Evolutionary conservation across 2,113 vertebrate species (phyloP).

Genomic region (Neomonachus schauinslandi): DNA sequence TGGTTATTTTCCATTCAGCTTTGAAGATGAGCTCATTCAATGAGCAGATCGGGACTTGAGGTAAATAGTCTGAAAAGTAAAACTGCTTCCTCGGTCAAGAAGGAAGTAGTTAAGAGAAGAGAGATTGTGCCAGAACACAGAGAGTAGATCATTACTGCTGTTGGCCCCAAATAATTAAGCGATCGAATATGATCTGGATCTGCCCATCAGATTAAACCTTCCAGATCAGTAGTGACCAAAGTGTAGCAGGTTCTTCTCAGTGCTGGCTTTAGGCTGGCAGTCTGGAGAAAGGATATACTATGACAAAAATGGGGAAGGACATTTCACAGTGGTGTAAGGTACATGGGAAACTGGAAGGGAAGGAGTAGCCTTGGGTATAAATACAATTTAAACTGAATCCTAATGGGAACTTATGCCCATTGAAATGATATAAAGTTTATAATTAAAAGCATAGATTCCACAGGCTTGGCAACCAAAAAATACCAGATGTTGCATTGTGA

Average conservation of each 20-base stretch:
- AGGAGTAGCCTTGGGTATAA: background rate
- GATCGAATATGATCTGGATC: background rate
- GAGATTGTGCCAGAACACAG: background rate
- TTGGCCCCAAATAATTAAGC: background rate
- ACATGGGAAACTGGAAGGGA: background rate
- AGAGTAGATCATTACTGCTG: background rate
- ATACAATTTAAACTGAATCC: background rate
- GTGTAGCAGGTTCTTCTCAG: background rate
- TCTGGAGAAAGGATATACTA: background rate
- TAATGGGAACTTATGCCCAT: background rate
- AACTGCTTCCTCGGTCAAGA: background rate
- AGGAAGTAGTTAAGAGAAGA: background rate
- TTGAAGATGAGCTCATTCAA: background rate
- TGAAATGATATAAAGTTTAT: background rate
- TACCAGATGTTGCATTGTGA: background rate
- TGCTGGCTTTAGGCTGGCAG: background rate
- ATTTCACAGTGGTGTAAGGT: background rate
- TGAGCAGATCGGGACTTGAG: background rate
- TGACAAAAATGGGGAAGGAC: background rate
- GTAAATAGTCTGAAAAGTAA: background rate
- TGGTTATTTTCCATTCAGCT: background rate
- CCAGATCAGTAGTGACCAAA: background rate
- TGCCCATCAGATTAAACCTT: background rate
- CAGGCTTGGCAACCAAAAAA: background rate
- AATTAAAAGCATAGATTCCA: conserved; percentile 21